Evolutionary conservation across 2,797 vertebrate species (phyloP).

Genomic region (Monodelphis domestica): DNA sequence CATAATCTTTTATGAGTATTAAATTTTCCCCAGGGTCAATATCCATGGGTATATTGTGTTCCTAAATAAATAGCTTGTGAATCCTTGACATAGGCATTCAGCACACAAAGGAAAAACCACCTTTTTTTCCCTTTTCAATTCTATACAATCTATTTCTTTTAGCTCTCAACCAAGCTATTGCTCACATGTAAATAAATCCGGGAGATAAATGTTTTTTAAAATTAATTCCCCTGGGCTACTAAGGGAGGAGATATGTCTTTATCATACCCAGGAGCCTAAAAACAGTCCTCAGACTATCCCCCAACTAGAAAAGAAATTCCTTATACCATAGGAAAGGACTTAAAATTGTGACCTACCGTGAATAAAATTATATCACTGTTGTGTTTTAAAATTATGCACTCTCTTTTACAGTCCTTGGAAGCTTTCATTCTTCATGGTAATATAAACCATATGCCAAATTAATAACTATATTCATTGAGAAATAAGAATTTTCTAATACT

Average conservation of each 20-base stretch:
- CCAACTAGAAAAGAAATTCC: not conserved
- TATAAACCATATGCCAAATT: not conserved
- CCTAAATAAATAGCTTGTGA: constrained; percentile 62
- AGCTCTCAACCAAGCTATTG: constrained; percentile 9
- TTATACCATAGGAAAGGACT: not conserved
- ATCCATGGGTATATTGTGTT: constrained; percentile 34
- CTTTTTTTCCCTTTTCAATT: constrained; percentile 48
- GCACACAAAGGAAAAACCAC: constrained; percentile 37
- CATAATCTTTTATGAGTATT: constrained; percentile 31
- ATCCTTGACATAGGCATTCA: constrained; percentile 33
- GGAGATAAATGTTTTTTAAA: constrained; percentile 51
- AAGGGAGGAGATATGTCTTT: constrained; percentile 48
- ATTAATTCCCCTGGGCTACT: constrained; percentile 32
- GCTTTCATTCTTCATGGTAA: not conserved
- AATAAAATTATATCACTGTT: not conserved
- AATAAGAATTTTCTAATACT: not conserved
- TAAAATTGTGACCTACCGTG: not conserved
- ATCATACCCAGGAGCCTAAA: not conserved
- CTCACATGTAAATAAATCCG: constrained; percentile 55
- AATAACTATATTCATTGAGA: not conserved
- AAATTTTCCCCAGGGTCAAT: constrained; percentile 46
- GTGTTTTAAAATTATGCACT: not conserved
- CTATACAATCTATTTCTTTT: constrained; percentile 58
- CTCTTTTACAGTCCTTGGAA: not conserved
- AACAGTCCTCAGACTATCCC: not conserved